Evolutionary conservation across 2,113 vertebrate genomes (phyloP).

Genomic region (Marmota monax): DNA sequence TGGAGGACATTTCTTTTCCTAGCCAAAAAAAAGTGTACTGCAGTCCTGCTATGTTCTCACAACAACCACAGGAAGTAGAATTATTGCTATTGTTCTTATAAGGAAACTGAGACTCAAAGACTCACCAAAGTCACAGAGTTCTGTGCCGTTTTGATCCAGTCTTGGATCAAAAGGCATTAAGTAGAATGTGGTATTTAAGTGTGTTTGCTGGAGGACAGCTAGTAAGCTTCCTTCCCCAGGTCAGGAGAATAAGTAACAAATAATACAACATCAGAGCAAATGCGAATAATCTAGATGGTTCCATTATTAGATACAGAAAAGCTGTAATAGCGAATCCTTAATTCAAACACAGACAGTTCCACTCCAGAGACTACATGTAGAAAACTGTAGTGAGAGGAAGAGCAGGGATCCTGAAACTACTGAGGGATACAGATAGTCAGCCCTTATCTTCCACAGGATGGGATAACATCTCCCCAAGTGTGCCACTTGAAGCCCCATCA

Average conservation of each 20-base stretch:
- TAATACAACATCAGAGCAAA: not conserved
- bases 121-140: not conserved
- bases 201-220: not conserved
- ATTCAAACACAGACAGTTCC: not conserved
- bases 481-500: no score
- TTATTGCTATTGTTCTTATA: not conserved
- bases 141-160: not conserved
- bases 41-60: not conserved
- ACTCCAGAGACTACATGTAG: not conserved
- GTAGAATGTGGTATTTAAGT: not conserved
- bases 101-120: not conserved
- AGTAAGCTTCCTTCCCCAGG: not conserved
- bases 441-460: not conserved
- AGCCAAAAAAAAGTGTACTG: not conserved
- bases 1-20: not conserved
- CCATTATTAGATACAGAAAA: not conserved
- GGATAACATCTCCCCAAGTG: not conserved
- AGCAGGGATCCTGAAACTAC: not conserved
- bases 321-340: not conserved
- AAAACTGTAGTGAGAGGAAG: not conserved
- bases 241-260: not conserved
- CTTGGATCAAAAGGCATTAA: not conserved
- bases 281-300: not conserved
- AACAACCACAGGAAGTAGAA: not conserved
- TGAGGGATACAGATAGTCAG: not conserved